Conservation (phyloP, 2,797 vertebrate genomes). For the Florisuga fusca region DNA sequence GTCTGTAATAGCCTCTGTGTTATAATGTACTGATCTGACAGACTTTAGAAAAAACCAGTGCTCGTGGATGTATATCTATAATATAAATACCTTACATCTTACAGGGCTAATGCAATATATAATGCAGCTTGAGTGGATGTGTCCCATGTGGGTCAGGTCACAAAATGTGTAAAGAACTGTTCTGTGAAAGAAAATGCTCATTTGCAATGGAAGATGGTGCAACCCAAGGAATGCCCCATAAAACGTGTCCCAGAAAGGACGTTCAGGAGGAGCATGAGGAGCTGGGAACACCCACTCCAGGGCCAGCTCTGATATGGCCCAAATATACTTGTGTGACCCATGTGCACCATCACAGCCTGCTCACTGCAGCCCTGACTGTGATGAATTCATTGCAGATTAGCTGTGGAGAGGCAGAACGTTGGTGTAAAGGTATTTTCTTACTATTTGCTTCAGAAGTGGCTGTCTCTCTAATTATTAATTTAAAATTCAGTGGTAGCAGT, state of each 20-base stretch:
- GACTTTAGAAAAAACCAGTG: not conserved
- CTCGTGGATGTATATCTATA: not conserved
- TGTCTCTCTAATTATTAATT: not conserved
- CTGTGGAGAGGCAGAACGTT: not conserved
- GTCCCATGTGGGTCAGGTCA: not conserved
- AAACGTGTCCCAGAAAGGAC: not conserved
- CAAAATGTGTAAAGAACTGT: not conserved
- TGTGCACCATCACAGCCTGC: not conserved
- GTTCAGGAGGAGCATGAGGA: accelerated
- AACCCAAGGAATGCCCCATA: not conserved
- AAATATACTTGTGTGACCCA: not conserved
- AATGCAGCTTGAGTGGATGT: not conserved
- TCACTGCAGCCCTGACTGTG: not conserved
- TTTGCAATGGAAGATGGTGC: not conserved
- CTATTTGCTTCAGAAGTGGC: not conserved
- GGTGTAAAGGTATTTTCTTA: not conserved
- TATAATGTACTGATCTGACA: conserved; percentile 36
- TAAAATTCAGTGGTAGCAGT: not conserved
- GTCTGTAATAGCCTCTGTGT: conserved; percentile 55
- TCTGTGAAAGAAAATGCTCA: not conserved
- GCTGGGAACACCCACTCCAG: not conserved
- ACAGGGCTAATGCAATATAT: not conserved
- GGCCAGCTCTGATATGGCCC: not conserved
- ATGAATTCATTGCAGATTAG: not conserved
- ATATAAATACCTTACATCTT: not conserved